Base-by-base conservation (phyloP, 1,140 invertebrate species). In the Leptinotarsa defecta region DNA sequence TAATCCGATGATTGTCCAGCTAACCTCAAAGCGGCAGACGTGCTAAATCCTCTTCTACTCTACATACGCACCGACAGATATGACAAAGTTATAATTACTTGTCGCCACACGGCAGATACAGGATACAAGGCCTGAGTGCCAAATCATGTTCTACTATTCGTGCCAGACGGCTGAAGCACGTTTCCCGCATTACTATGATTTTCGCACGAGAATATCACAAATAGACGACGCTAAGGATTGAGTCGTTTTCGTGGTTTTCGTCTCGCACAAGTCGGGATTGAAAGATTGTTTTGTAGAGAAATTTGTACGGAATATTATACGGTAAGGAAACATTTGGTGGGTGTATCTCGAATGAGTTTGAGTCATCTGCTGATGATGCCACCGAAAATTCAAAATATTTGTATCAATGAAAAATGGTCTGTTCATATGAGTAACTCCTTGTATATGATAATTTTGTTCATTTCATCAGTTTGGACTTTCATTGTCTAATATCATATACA, bases 61-160 rank as follows among this genome's bases (percentile, higher is more conserved):
- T 57, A 19, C 52, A 15, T 57, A 57, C n/a, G n/a, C 52, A 57
- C 52, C 15, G n/a, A 57, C 17, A 57, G 15, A 57, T 19, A 57
- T 57, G 52, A 57, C 52, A 57, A 57, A 57, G 52, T 57, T 57
- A 8, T 57, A 57, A 57, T 57, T 57, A 57, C 52, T 57, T 57
- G 6, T 57, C 52, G 15, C 52, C n/a, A 19, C 52, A 57, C 52
- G 52, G 52, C 52, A 57, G 52, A 57, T 19, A 19, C 52, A 57
- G n/a, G 15, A 57, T 57, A 15, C 52, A 19, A 57, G 52, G 3
- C 3, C n/a, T 57, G 52, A 57, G 52, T 57, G 52, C 15, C 52
- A 57, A 57, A 57, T 17, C 52, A 57, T 57, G 52, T 57, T 15
- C 52, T 19, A 19, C 52, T 19, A 57, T 57, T 57, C 52, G 15